phyloP scores from a whole-genome alignment of 2,113 vertebrate genomes.

The Erythrolamprus reginae region DNA sequence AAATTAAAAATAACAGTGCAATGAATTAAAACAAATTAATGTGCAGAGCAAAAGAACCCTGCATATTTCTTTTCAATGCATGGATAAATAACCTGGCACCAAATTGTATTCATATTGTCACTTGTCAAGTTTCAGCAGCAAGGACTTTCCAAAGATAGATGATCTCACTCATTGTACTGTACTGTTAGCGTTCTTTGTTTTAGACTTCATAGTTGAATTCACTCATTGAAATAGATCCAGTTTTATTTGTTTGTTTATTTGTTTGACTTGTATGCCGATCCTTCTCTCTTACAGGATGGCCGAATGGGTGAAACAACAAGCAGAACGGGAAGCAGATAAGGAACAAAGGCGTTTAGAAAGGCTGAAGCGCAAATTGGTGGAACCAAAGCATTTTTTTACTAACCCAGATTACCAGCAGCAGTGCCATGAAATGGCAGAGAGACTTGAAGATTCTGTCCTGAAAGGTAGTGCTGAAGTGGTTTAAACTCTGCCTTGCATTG shows the following conservation, averaged over 20 bases:
- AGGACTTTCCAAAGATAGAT: background rate
- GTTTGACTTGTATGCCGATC: too few relatives aligned
- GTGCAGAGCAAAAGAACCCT: background rate
- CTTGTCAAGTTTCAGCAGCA: background rate
- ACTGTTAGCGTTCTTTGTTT: background rate
- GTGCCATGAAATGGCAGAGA: slow-evolving; percentile 87
- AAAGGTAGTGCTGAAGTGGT: slow-evolving; percentile 69
- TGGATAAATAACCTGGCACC: background rate
- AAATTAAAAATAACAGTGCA: background rate
- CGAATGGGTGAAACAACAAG: slow-evolving; percentile 92
- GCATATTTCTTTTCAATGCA: background rate
- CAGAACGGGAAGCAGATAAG: slow-evolving; percentile 88
- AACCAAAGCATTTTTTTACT: slow-evolving; percentile 82
- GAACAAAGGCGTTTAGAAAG: slow-evolving; percentile 86
- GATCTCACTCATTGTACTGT: background rate
- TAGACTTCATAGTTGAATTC: background rate
- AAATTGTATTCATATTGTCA: background rate
- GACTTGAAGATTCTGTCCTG: slow-evolving; percentile 89
- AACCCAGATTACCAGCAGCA: slow-evolving; percentile 82
- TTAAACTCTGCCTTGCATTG: background rate
- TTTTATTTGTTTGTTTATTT: too few relatives aligned
- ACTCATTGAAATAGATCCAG: background rate
- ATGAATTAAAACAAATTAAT: background rate
- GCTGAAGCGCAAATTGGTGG: slow-evolving; percentile 82
- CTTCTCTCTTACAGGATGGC: slow-evolving; percentile 80